phyloP scores from a whole-genome alignment of 2,797 vertebrate genomes.

The Cossypha caffra region DNA sequence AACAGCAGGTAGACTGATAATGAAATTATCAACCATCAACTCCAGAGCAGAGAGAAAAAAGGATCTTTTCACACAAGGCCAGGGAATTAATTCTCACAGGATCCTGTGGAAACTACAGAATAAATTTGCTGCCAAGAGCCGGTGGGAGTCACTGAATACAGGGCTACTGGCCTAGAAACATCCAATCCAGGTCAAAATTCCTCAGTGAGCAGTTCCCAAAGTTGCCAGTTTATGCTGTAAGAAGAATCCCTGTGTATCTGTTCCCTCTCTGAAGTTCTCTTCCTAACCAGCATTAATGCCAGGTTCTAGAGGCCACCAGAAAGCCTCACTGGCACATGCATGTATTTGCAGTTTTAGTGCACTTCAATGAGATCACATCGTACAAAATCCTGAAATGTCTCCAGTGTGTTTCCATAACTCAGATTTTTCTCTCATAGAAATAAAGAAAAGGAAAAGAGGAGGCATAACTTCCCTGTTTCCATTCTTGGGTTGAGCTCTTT shows the following conservation, averaged over 20 bases:
- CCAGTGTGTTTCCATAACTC: not conserved
- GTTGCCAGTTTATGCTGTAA: not conserved
- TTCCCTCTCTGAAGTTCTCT: not conserved
- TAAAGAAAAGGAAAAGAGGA: not conserved
- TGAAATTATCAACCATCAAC: conserved; percentile 11
- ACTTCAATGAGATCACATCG: not conserved
- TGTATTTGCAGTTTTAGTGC: not conserved
- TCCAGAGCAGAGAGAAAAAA: not conserved
- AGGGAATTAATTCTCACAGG: not conserved
- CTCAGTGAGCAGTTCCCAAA: fast-evolving
- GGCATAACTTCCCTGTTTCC: not conserved
- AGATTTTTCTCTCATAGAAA: not conserved
- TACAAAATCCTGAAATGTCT: not conserved
- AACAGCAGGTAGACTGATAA: not conserved
- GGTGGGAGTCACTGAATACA: not conserved
- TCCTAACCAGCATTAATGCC: not conserved
- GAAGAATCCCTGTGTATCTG: not conserved
- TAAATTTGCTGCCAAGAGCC: not conserved
- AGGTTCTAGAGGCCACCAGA: not conserved
- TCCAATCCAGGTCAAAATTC: not conserved
- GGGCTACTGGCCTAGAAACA: not conserved
- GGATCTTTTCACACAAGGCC: not conserved
- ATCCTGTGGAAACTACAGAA: not conserved
- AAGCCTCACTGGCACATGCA: not conserved
- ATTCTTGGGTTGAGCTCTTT: not conserved